Base-by-base conservation (phyloP, 2,113 vertebrate genomes). In the Bos indicus region DNA sequence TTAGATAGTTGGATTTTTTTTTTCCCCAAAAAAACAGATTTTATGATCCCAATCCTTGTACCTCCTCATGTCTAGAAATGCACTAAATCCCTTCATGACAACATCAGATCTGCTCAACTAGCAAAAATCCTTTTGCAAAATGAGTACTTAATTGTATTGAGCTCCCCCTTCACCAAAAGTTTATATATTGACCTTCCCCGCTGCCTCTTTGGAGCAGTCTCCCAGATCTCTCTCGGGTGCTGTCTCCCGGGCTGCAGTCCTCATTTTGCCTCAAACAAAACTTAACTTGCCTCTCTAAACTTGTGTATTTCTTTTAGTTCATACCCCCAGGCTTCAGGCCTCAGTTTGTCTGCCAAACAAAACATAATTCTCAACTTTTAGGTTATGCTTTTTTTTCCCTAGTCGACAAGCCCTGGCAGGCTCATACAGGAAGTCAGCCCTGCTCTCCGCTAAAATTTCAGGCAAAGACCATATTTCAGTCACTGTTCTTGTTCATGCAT, bases 211-310 rank as follows among this genome's bases (percentile, higher is more conserved):
- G 71, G 6, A 43, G 71, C 71, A 43, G 71, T 25, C 21, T 74
- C 21, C 21, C 71, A 25, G 36, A 74, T 13, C 1, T 74, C 10
- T 25, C 71, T 14, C 0, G 12, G 11, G 71, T 2, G 0, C 11
- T 74, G 21, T 43, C 11, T 77, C 23, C 21, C 19, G 0, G 36
- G 71, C 19, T 14, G 36, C 36, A 77, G 71, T 26, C 21, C 71
- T 74, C 36, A 14, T 77, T 77, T 77, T 43, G 71, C 12, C 36
- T 43, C 71, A 43, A 26, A 77, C 4, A 43, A 26, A 77, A 77
- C 21, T 43, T 43, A 74, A 74, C 36, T 74, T 0, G 3, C 67
- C 9, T 40, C 11, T 13, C 5, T 40, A 21, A 25, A 74, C 36
- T 74, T 43, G 23, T 77, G 12, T 9, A 43, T 77, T 36, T 77